Percentiles rank a stretch among this genome's conserved stretches.
These are phyloP conservation scores for Lacerta agilis DNA, from an alignment of 2,797 vertebrate genomes.

Conservation along the genomic window DNA sequence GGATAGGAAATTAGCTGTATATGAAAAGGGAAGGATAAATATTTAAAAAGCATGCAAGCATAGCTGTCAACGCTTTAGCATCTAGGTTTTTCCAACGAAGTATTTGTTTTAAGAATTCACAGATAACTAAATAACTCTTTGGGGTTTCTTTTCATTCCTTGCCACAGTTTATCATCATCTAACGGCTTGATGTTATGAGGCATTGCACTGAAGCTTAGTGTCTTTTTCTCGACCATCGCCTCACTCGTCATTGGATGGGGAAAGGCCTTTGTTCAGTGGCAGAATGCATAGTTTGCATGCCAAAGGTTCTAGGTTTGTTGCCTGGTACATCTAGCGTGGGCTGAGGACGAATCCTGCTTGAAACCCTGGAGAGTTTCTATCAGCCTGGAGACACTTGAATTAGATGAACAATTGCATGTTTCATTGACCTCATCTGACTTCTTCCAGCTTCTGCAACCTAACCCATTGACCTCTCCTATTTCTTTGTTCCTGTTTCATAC, in stretches of 20 bases:
- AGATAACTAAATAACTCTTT: background rate
- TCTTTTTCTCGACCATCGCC: background rate
- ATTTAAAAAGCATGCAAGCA: conserved; percentile 18
- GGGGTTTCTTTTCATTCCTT: background rate
- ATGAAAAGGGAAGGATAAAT: conserved; percentile 21
- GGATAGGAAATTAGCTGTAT: conserved; percentile 18
- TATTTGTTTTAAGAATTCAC: background rate
- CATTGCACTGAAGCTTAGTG: background rate
- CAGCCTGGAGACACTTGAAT: background rate
- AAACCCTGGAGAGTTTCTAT: background rate
- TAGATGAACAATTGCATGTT: no score
- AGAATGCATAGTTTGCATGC: background rate
- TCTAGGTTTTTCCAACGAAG: background rate
- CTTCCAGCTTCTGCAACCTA: no score
- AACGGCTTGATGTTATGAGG: conserved; percentile 47
- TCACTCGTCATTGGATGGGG: background rate
- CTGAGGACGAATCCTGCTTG: background rate
- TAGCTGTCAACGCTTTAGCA: conserved; percentile 4
- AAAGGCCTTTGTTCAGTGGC: background rate
- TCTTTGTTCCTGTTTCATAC: no score
- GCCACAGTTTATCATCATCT: conserved; percentile 36
- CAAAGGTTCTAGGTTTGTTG: background rate
- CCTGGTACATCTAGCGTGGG: background rate
- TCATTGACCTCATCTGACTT: no score
- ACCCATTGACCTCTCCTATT: no score